phyloP scores from a whole-genome alignment of 2,797 vertebrate genomes.

The Pampus argenteus region DNA sequence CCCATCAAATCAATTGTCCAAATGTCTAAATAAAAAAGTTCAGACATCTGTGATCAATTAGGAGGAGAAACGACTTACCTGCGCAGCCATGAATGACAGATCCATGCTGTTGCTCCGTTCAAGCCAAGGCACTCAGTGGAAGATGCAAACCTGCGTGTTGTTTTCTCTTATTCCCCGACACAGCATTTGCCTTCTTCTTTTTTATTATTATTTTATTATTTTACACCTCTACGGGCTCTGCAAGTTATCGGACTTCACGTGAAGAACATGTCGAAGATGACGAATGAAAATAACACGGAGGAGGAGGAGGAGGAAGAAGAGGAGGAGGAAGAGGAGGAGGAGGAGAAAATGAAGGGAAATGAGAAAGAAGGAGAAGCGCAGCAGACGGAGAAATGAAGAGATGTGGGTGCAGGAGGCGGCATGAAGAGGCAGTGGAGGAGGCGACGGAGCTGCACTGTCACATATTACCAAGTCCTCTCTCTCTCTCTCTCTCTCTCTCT shows the following conservation, averaged over 20 bases:
- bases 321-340: slow-evolving; percentile 13
- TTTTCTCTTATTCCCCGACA: slow-evolving; percentile 52
- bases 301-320: slow-evolving; percentile 1
- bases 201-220: not conserved
- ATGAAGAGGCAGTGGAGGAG: slow-evolving; percentile 31
- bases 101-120: slow-evolving; percentile 88
- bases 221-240: slow-evolving; percentile 32
- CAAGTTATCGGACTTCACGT: slow-evolving; percentile 69
- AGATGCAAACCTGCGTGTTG: slow-evolving; percentile 47
- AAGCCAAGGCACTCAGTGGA: slow-evolving; percentile 65
- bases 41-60: not conserved
- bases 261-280: slow-evolving; percentile 57
- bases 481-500: slow-evolving; percentile 17
- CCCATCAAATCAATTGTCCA: slow-evolving; percentile 39
- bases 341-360: slow-evolving; percentile 14
- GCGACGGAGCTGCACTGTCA: slow-evolving; percentile 47
- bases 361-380: slow-evolving; percentile 30
- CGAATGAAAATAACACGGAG: not conserved
- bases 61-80: slow-evolving; percentile 84
- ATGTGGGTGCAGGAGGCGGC: slow-evolving; percentile 48
- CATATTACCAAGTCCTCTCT: slow-evolving; percentile 34
- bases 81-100: slow-evolving; percentile 97
- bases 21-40: slow-evolving; percentile 36
- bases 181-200: slow-evolving; percentile 60
- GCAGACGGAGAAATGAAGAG: slow-evolving; percentile 54